Percentiles rank a stretch among this genome's conserved stretches.
Evolutionary conservation across 2,888 invertebrate species (phyloP).

Genomic region (Nomada ferruginata): DNA sequence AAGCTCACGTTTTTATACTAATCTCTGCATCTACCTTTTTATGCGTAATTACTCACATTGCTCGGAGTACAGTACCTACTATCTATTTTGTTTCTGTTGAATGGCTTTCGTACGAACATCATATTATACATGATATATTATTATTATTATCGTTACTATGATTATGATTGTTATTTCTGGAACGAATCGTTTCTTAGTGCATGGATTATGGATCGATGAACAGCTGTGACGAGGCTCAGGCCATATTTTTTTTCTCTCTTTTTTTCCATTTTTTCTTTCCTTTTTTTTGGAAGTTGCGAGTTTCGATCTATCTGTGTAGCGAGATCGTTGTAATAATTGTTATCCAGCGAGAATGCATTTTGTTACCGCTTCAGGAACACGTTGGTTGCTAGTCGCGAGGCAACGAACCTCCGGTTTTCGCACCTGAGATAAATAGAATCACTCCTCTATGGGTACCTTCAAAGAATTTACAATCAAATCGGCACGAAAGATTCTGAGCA

Average conservation of each 20-base stretch:
- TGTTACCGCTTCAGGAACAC: constrained; percentile 60
- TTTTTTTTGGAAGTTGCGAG: constrained; percentile 40
- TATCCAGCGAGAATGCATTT: constrained; percentile 64
- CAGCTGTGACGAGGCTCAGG: constrained; percentile 46
- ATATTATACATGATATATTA: constrained; percentile 28
- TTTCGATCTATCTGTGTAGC: constrained; percentile 64
- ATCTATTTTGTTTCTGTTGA: constrained; percentile 40
- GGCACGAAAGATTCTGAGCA: constrained; percentile 10
- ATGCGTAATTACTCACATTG: constrained; percentile 67
- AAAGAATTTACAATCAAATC: background rate
- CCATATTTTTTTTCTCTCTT: constrained; percentile 4
- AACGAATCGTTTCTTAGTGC: constrained; percentile 71
- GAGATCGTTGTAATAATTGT: constrained; percentile 60
- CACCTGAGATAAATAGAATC: constrained; percentile 13
- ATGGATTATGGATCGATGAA: constrained; percentile 63
- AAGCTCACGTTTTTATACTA: constrained; percentile 51
- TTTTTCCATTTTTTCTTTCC: background rate
- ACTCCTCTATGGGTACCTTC: background rate
- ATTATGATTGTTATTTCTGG: constrained; percentile 68
- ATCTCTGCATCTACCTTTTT: constrained; percentile 63
- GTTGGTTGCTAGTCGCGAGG: constrained; percentile 30
- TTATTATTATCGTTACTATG: constrained; percentile 46
- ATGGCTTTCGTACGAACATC: constrained; percentile 67
- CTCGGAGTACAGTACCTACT: constrained; percentile 63
- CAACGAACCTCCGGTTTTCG: constrained; percentile 23